phyloP scores from a whole-genome alignment of 2,797 vertebrate species.

The Gouania willdenowi region DNA sequence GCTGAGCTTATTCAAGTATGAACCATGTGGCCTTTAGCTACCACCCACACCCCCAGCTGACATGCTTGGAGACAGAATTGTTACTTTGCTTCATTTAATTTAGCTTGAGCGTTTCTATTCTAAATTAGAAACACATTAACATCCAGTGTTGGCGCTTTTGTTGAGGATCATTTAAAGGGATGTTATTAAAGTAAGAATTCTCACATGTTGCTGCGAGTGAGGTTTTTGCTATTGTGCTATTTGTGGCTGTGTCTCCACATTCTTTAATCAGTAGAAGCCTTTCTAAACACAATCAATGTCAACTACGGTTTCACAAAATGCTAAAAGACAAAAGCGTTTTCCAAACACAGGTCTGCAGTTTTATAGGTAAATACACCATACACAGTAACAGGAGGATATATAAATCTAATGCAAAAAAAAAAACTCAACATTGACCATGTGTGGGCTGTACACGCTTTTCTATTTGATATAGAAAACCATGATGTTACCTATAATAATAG shows the following conservation, averaged over 20 bases:
- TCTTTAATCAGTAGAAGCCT: conserved; percentile 10
- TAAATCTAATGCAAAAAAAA: conserved; percentile 33
- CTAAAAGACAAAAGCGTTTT: background rate
- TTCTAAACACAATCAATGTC: background rate
- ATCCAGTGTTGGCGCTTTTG: background rate
- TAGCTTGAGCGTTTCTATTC: background rate
- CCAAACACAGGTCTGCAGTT: too few species aligned
- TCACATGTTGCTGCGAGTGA: background rate
- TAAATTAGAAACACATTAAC: background rate
- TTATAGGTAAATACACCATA: too few species aligned
- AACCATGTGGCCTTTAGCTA: conserved; percentile 10
- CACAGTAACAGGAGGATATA: conserved; percentile 13
- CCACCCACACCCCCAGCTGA: conserved; percentile 3
- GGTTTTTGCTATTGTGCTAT: conserved; percentile 10
- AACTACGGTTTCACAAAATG: background rate
- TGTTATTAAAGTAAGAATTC: conserved; percentile 3
- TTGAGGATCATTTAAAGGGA: background rate
- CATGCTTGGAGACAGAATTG: conserved; percentile 3
- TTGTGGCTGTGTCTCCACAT: conserved; percentile 4
- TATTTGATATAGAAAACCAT: conserved; percentile 37
- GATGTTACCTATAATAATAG: conserved; percentile 54
- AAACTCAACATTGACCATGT: too few species aligned
- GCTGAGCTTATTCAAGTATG: background rate
- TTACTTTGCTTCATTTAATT: conserved; percentile 4
- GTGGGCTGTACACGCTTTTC: conserved; percentile 8